Conservation (phyloP, 2,113 vertebrate species). For the Corythoichthys haematopterus region DNA sequence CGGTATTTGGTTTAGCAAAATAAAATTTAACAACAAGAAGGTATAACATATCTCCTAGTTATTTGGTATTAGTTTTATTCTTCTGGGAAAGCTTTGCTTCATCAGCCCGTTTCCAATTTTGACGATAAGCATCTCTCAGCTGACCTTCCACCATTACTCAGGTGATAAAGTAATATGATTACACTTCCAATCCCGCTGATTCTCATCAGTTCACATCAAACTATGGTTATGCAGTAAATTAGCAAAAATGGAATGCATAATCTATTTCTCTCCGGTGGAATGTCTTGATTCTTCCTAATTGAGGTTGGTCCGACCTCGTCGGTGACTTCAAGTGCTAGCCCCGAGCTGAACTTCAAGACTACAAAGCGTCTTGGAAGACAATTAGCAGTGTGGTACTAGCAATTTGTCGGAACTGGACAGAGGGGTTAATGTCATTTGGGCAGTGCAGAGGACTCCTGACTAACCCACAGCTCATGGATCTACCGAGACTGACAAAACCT, state of each 20-base stretch:
- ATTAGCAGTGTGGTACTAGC: slow-evolving; percentile 60
- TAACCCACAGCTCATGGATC: slow-evolving; percentile 46
- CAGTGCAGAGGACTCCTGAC: slow-evolving; percentile 50
- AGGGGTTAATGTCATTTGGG: slow-evolving; percentile 64
- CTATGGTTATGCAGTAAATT: neutral
- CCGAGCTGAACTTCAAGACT: slow-evolving; percentile 67
- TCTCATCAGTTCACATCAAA: slow-evolving; percentile 2
- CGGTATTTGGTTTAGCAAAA: too few relatives aligned
- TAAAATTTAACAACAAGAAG: too few relatives aligned
- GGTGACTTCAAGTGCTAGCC: slow-evolving; percentile 63
- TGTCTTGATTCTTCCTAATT: slow-evolving; percentile 36
- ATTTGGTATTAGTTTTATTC: neutral
- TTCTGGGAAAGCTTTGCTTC: neutral
- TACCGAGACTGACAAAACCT: slow-evolving; percentile 9
- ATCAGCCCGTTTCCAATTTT: neutral
- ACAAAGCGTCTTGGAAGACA: slow-evolving; percentile 71
- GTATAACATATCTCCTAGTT: neutral
- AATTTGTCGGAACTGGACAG: slow-evolving; percentile 70
- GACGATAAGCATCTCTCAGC: neutral
- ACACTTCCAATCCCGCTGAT: neutral
- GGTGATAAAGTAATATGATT: neutral
- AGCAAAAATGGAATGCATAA: neutral
- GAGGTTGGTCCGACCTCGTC: slow-evolving; percentile 39
- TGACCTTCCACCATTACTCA: neutral
- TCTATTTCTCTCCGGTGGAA: slow-evolving; percentile 8